Conservation (phyloP, 2,888 invertebrate species). For the Falcaria lacertinaria region DNA sequence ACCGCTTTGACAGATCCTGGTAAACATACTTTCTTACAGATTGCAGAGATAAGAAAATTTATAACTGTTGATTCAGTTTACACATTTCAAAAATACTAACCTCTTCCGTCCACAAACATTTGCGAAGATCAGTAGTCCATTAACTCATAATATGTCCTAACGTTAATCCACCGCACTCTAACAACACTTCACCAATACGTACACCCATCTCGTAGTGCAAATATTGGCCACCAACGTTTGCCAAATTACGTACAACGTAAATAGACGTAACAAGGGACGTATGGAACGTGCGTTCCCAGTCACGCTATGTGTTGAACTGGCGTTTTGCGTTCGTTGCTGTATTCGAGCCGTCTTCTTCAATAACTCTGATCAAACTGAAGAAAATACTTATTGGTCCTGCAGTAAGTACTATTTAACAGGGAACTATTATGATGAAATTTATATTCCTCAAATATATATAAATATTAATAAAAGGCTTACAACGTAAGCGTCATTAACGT, state of each 20-base stretch:
- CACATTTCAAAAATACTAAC: constrained; percentile 35
- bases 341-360: constrained; percentile 48
- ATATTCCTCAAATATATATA: no score
- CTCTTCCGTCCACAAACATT: constrained; percentile 74
- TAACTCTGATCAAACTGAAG: constrained; percentile 40
- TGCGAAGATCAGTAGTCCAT: constrained; percentile 41
- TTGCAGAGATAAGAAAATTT: constrained; percentile 14
- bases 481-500: no score
- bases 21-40: not conserved
- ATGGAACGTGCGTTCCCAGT: constrained; percentile 56
- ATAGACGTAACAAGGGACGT: constrained; percentile 44
- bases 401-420: not conserved
- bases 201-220: constrained; percentile 53
- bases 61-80: constrained; percentile 13
- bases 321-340: constrained; percentile 35
- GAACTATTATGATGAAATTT: no score
- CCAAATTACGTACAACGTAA: constrained; percentile 46
- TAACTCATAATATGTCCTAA: constrained; percentile 55
- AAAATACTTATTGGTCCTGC: constrained; percentile 13
- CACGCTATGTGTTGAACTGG: constrained; percentile 57
- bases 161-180: constrained; percentile 50
- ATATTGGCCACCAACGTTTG: constrained; percentile 46
- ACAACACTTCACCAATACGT: constrained; percentile 54
- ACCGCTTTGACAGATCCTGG: no score
- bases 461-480: no score